These are phyloP conservation scores for Argentina silus DNA, from an alignment of 2,797 vertebrate species.

Conservation along the genomic window DNA sequence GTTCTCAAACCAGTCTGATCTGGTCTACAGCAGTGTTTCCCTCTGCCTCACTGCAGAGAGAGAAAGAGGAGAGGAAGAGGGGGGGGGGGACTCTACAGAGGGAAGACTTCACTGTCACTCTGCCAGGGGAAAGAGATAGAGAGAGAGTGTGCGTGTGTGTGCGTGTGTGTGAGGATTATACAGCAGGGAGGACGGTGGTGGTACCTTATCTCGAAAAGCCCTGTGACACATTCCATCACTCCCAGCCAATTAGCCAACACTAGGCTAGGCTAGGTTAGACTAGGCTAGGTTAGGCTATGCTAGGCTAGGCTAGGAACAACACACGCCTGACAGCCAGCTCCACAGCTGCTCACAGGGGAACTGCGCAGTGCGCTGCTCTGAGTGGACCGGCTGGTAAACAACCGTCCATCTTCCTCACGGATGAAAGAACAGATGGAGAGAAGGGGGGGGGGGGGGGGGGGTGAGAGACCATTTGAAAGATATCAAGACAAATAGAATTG, in stretches of 20 bases:
- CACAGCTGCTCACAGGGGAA: conserved; percentile 1
- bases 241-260: conserved; percentile 15
- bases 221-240: conserved; percentile 41
- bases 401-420: conserved; percentile 15
- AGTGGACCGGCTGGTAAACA: conserved; percentile 16
- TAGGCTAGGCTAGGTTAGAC: background rate
- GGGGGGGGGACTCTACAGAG: conserved; percentile 30
- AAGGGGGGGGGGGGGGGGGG: background rate
- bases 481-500: background rate
- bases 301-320: too few species aligned
- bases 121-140: conserved; percentile 12
- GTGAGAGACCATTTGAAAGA: background rate
- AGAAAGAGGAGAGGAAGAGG: conserved; percentile 32
- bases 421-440: background rate
- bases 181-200: conserved; percentile 17
- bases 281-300: too few species aligned
- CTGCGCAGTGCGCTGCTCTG: conserved; percentile 21
- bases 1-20: conserved; percentile 71
- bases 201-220: conserved; percentile 50
- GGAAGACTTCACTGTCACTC: conserved; percentile 22
- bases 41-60: conserved; percentile 53
- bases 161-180: conserved; percentile 19
- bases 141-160: conserved; percentile 24
- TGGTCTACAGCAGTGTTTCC: conserved; percentile 53
- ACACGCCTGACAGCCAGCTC: background rate